Evolutionary conservation across 2,888 invertebrate genomes (phyloP), one percentile per base, ranked within the genome.

Genomic region (Cyclophora punctaria): DNA sequence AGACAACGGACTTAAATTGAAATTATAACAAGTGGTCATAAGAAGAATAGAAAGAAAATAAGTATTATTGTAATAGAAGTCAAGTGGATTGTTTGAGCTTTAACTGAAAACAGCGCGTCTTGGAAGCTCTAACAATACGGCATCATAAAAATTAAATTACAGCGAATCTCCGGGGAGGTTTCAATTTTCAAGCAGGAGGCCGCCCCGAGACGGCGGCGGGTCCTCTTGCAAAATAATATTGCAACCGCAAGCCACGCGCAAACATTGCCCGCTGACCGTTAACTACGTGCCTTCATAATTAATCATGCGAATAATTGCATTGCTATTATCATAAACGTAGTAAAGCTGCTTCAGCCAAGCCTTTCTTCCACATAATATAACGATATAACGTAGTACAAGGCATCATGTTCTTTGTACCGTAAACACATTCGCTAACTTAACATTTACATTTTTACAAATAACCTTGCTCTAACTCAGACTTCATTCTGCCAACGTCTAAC

Each of bases 81-180:
- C 53, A 48, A 51, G 49, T 52, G 50, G 44, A 57, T 55, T 66
- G 55, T 67, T 68, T 67, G 65, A 77, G 71, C 70, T 75, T 75
- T 69, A 75, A 73, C 71, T 69, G 67, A 72, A 79, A 80, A 78
- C 74, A 74, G 66, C 70, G 69, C 70, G 72, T 66, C 67, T 62
- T 62, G 66, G 66, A 67, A 73, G 71, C 75, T 74, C 68, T 68
- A 77, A 79, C 79, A 79, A 80, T 78, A 77, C 73, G 75, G 73
- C 78, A 71, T 73, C 76, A 73, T 80, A 82, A 81, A 80, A 85
- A 85, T 84, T 80, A 83, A 84, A 85, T 84, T 81, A 83, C 77
- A 67, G 64, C 61, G 73, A 72, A 75, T 77, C 83, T 75, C 78
- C 54, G 62, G 70, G 66, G 77, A 78, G 75, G 78, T 80, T 79